These are phyloP conservation scores for Caenorhabditis virilis DNA, from an alignment of 2,888 invertebrate species.

Conservation along the genomic window DNA sequence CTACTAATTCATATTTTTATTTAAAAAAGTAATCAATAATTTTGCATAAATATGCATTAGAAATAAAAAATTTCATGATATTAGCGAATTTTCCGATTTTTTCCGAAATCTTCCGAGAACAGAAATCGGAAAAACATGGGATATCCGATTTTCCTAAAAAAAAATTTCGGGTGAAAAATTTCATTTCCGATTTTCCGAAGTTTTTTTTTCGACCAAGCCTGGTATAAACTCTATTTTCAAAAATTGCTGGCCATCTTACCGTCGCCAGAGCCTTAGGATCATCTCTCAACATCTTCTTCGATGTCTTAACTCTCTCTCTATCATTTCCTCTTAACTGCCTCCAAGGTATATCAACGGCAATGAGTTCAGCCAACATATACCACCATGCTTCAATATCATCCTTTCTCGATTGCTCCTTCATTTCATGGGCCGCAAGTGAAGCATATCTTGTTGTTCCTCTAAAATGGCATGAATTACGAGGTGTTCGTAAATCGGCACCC, in stretches of 20 bases:
- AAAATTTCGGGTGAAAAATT: conserved; percentile 4
- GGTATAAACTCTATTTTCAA: no score
- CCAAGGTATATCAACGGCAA: conserved; percentile 38
- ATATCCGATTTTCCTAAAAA: conserved; percentile 4
- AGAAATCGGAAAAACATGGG: no score
- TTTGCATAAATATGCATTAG: not conserved
- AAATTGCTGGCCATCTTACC: no score
- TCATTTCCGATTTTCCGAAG: no score
- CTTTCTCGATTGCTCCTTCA: conserved; percentile 40
- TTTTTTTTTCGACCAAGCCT: no score
- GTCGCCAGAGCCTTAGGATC: no score
- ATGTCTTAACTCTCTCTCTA: conserved; percentile 12
- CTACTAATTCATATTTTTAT: no score
- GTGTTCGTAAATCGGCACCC: conserved; percentile 33
- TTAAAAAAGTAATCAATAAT: no score
- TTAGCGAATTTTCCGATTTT: no score
- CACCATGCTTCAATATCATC: conserved; percentile 50
- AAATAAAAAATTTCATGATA: no score
- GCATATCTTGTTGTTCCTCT: conserved; percentile 48
- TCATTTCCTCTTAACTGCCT: conserved; percentile 23
- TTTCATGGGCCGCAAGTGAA: conserved; percentile 25
- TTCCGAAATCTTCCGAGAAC: no score
- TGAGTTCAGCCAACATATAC: conserved; percentile 45
- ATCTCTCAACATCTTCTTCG: conserved; percentile 21
- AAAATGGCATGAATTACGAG: conserved; percentile 30